A percentile compares a stretch with the other conserved stretches of the same genome.
These are phyloP conservation scores for Athalia cordata DNA, from an alignment of 2,888 invertebrate genomes.

Conservation along the genomic window DNA sequence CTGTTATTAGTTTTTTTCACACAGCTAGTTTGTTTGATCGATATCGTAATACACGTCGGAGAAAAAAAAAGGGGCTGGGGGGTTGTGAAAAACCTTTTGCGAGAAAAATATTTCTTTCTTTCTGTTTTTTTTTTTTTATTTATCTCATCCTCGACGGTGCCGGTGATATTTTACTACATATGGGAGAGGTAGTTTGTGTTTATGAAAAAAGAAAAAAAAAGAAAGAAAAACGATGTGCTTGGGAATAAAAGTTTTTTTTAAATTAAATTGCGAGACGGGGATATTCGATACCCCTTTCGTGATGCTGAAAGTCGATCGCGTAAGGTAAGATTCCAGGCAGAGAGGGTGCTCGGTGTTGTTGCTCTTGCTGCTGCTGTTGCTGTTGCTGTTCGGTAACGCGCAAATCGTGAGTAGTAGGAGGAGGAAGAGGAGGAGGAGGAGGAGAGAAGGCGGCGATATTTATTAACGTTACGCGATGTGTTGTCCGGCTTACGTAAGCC, in stretches of 20 bases:
- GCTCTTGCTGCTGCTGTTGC: neutral
- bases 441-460: constrained; percentile 49
- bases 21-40: too few species aligned
- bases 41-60: too few species aligned
- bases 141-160: too few species aligned
- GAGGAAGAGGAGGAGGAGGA: constrained; percentile 16
- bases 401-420: neutral
- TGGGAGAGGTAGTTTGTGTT: too few species aligned
- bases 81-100: too few species aligned
- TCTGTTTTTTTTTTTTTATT: too few species aligned
- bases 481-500: constrained; percentile 30
- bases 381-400: neutral
- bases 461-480: constrained; percentile 39
- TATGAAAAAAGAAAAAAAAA: too few species aligned
- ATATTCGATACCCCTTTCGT: constrained; percentile 16
- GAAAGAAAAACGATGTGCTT: too few species aligned
- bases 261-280: constrained; percentile 22
- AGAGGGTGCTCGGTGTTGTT: neutral
- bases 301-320: constrained; percentile 33
- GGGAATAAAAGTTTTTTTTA: neutral
- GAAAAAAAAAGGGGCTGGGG: too few species aligned
- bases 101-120: too few species aligned
- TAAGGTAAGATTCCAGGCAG: neutral
- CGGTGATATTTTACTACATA: too few species aligned
- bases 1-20: too few species aligned